Conservation (phyloP, 2,888 invertebrate species). For the Thecocarcelia acutangulata region DNA sequence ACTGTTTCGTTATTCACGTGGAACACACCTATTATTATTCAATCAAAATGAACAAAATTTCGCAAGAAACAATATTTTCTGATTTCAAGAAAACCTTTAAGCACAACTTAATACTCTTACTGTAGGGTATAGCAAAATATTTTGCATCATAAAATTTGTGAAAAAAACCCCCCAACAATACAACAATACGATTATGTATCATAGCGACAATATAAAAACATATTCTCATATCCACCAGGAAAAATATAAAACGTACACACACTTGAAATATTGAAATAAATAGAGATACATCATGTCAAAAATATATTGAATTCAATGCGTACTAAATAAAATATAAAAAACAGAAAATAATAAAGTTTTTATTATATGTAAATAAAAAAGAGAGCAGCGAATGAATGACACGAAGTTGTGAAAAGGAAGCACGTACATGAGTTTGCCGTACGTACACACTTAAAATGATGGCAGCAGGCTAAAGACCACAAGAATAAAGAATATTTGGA, state of each 20-base stretch:
- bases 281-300: conserved; percentile 48
- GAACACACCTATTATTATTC: too few relatives aligned
- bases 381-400: not conserved
- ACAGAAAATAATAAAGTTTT: conserved; percentile 18
- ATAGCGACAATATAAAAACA: conserved; percentile 1
- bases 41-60: too few relatives aligned
- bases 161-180: not conserved
- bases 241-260: conserved; percentile 1
- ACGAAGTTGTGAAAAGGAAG: conserved; percentile 14
- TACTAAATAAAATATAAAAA: conserved; percentile 14
- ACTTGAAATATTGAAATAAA: conserved; percentile 11
- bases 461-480: not conserved
- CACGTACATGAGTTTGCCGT: conserved; percentile 1
- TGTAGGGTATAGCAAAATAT: not conserved
- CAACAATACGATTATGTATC: conserved; percentile 7
- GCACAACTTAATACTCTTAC: not conserved
- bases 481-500: not conserved
- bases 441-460: not conserved
- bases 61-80: too few relatives aligned
- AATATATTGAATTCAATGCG: conserved; percentile 64
- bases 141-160: not conserved
- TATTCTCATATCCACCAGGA: not conserved
- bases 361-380: conserved; percentile 18
- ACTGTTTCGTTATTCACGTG: too few relatives aligned
- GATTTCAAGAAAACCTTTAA: too few relatives aligned